phyloP scores from a whole-genome alignment of 2,888 invertebrate species.

The Selenia dentaria region DNA sequence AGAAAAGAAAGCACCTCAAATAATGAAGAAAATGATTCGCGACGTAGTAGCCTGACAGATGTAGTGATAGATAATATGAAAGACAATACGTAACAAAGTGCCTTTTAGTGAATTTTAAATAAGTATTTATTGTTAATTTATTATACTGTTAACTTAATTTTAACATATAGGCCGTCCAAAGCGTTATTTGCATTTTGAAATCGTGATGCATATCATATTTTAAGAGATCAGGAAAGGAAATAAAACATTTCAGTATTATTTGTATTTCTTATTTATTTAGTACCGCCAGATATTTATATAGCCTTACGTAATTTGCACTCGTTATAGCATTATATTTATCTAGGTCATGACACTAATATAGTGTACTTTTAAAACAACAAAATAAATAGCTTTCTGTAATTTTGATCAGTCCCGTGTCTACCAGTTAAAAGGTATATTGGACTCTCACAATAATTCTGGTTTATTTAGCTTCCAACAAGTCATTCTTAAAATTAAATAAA shows the following conservation, averaged over 20 bases:
- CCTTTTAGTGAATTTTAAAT: conserved; percentile 61
- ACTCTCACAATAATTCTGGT: conserved; percentile 14
- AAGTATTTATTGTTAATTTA: conserved; percentile 49
- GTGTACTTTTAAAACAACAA: conserved; percentile 62
- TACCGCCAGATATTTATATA: conserved; percentile 63
- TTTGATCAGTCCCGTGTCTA: conserved; percentile 31
- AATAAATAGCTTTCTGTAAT: conserved; percentile 53
- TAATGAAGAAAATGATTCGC: conserved; percentile 60
- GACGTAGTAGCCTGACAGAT: conserved; percentile 77
- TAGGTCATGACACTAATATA: conserved; percentile 82
- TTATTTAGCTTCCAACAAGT: conserved; percentile 4
- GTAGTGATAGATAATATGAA: conserved; percentile 78
- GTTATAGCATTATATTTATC: conserved; percentile 52
- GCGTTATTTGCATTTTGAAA: conserved; percentile 31
- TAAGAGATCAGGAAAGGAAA: conserved; percentile 16
- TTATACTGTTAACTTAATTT: conserved; percentile 36
- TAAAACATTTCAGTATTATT: conserved; percentile 19
- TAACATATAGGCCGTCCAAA: conserved; percentile 61
- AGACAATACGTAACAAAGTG: conserved; percentile 72
- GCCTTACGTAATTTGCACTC: conserved; percentile 57
- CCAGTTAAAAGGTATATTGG: conserved; percentile 24
- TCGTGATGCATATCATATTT: conserved; percentile 29
- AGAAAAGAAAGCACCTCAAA: conserved; percentile 64
- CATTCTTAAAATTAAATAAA: conserved; percentile 4
- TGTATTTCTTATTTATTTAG: conserved; percentile 49